phyloP scores from a whole-genome alignment of 2,888 invertebrate species.

The Neoascia interrupta region DNA sequence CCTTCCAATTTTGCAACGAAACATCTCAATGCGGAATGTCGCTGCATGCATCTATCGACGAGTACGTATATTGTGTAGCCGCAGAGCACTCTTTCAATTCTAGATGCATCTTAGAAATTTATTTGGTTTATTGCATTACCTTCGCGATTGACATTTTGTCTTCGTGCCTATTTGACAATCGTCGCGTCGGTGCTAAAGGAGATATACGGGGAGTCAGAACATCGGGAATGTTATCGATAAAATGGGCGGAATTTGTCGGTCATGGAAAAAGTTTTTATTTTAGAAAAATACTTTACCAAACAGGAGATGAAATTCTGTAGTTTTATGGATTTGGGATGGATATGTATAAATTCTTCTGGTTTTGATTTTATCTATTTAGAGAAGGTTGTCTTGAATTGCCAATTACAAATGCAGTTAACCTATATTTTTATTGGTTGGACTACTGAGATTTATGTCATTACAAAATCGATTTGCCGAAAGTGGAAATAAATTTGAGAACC shows the following conservation, averaged over 20 bases:
- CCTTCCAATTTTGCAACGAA: constrained; percentile 27
- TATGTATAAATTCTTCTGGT: too few relatives aligned
- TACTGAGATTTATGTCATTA: constrained; percentile 19
- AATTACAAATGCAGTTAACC: constrained; percentile 53
- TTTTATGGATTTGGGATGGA: too few relatives aligned
- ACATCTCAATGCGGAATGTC: constrained; percentile 38
- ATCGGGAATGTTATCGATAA: constrained; percentile 9
- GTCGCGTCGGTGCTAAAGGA: too few relatives aligned
- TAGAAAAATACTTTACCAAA: too few relatives aligned
- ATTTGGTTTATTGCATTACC: constrained; percentile 26
- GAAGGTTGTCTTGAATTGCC: background rate
- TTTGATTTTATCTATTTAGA: too few relatives aligned
- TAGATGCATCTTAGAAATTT: constrained; percentile 34
- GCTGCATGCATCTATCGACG: background rate
- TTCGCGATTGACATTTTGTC: constrained; percentile 16
- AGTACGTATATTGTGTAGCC: too few relatives aligned
- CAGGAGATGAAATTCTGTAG: too few relatives aligned
- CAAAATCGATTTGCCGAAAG: background rate
- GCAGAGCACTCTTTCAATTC: constrained; percentile 16
- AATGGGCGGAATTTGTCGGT: constrained; percentile 25
- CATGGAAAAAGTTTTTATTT: too few relatives aligned
- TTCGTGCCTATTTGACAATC: background rate
- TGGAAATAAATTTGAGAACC: background rate
- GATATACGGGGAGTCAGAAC: too few relatives aligned
- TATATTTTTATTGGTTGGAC: constrained; percentile 9